phyloP scores from a whole-genome alignment of 2,113 vertebrate genomes.

The Rhinogobius similis region DNA sequence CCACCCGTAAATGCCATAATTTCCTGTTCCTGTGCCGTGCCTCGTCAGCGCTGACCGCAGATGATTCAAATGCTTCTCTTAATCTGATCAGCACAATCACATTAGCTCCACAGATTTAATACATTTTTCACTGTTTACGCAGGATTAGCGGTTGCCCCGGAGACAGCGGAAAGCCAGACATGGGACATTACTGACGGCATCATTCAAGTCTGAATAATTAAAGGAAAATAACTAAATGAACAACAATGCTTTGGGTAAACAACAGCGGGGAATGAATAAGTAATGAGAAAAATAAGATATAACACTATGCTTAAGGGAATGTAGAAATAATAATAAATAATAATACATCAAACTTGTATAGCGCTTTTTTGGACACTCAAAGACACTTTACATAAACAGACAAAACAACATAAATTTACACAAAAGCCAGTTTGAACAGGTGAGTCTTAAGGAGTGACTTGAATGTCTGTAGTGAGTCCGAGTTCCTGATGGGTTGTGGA shows the following conservation, averaged over 20 bases:
- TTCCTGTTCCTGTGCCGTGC: slow-evolving; percentile 33
- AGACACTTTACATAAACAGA: too few species aligned
- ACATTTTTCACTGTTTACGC: slow-evolving; percentile 44
- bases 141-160: slow-evolving; percentile 66
- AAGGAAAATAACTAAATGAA: neutral
- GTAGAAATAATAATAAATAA: too few species aligned
- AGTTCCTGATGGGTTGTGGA: too few species aligned
- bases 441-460: too few species aligned
- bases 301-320: too few species aligned
- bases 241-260: neutral
- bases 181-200: neutral
- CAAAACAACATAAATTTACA: too few species aligned
- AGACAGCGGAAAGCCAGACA: slow-evolving; percentile 49
- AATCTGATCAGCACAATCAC: slow-evolving; percentile 76
- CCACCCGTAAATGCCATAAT: slow-evolving; percentile 30
- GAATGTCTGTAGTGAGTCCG: too few species aligned
- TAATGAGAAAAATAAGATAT: neutral
- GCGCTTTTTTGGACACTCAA: too few species aligned
- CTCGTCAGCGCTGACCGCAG: slow-evolving; percentile 42
- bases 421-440: too few species aligned
- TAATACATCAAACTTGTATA: too few species aligned
- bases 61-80: slow-evolving; percentile 70
- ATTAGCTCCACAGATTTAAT: slow-evolving; percentile 75
- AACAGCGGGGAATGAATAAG: slow-evolving; percentile 5
- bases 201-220: neutral